Evolutionary conservation across 2,113 vertebrate genomes (phyloP), one percentile per base, ranked within the genome.

Genomic region (Glaucomys volans): DNA sequence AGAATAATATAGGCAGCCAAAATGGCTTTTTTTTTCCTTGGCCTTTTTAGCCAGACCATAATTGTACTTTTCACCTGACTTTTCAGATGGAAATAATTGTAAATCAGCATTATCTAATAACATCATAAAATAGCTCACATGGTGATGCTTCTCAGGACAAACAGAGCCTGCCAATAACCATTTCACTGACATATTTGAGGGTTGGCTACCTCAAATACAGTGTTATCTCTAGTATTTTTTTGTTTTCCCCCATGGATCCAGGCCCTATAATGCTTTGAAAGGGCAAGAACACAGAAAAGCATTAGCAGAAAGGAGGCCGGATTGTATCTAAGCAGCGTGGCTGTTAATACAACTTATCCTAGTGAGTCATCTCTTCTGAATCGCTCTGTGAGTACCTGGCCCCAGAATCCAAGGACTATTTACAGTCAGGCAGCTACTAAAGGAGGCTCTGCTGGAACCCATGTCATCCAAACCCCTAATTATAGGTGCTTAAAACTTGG

Each of bases 401-500:
- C 97, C 95, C 94, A 95, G 80, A 94, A 95, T 89, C 75, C 93
- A 90, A 90, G 69, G 86, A 90, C 30, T 88, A 74, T 97, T 97
- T 80, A 77, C 72, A 97, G 84, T 75, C 95, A 92, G 95, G 90
- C 35, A 84, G 76, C 32, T 87, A 44, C 96, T 95, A 94, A 94
- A 90, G 87, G 91, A 97, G 89, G 72, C 91, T 94, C 44, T 93
- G 96, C 95, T 76, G 95, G 96, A 97, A 92, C 69, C 85, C 0
- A 0, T 87, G 97, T 97, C 95, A 94, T 82, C 77, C 37, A 71
- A 35, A 95, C 72, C 90, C 94, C 96, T 97, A 97, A 98, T 97
- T 97, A 96, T 24, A 97, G 95, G 62, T 94, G 94, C 94, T 97
- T 97, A 89, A 96, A 95, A 97, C 81, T 69, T 12, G 47, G 87